phyloP scores from a whole-genome alignment of 2,113 vertebrate species.

The Paraplagusia blochii region DNA sequence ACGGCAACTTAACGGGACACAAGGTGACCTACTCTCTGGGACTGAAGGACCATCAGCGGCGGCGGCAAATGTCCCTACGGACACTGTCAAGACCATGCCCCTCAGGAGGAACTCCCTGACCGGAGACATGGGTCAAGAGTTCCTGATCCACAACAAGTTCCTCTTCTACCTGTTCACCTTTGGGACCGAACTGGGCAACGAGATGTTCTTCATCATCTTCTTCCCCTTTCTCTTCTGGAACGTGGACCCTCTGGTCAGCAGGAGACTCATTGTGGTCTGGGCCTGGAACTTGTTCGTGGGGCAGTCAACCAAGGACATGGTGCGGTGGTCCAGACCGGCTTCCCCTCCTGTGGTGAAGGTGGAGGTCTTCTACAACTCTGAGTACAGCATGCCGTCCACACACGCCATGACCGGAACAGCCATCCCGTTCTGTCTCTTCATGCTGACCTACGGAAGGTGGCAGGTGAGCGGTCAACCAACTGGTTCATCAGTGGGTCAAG shows the following conservation, averaged over 20 bases:
- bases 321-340: conserved; percentile 91
- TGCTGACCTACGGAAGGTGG: conserved; percentile 91
- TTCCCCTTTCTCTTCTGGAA: conserved; percentile 97
- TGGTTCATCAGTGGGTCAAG: too few relatives aligned
- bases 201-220: conserved; percentile 95
- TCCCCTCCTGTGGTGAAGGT: conserved; percentile 95
- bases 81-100: conserved; percentile 60
- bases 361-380: conserved; percentile 96
- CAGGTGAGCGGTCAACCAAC: conserved; percentile 83
- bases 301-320: conserved; percentile 94
- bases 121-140: conserved; percentile 84
- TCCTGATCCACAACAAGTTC: conserved; percentile 83
- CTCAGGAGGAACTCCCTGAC: conserved; percentile 92
- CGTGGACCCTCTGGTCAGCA: conserved; percentile 87
- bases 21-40: conserved; percentile 10
- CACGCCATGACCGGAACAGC: conserved; percentile 98
- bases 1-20: conserved; percentile 35
- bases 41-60: conserved; percentile 1
- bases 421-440: conserved; percentile 87
- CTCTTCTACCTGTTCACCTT: conserved; percentile 93
- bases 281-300: conserved; percentile 96
- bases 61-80: neutral
- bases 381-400: conserved; percentile 99
- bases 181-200: conserved; percentile 95
- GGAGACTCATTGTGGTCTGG: conserved; percentile 91